Evolutionary conservation across 2,113 vertebrate genomes (phyloP).

Genomic region (Noctilio leporinus): DNA sequence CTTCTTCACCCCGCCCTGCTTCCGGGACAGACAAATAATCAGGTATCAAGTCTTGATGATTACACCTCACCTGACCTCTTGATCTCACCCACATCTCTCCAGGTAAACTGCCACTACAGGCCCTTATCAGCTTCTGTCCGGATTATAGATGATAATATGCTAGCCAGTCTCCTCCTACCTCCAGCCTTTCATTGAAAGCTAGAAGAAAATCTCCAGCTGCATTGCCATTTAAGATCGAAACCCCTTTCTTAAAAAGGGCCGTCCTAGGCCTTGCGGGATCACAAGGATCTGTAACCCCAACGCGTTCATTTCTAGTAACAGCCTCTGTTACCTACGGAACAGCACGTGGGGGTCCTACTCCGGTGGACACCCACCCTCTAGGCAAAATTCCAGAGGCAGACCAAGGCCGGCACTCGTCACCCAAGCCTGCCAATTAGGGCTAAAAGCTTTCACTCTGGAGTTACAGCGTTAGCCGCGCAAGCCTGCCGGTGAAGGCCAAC

Average conservation of each 20-base stretch:
- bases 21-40: background rate
- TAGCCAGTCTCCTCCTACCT: background rate
- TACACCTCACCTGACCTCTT: background rate
- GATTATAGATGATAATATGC: too few species aligned
- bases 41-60: background rate
- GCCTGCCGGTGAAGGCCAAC: too few species aligned
- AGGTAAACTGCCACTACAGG: background rate
- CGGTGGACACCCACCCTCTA: too few species aligned
- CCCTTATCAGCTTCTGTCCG: background rate
- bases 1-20: background rate
- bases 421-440: too few species aligned
- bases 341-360: too few species aligned
- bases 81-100: background rate
- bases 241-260: background rate
- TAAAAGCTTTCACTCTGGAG: too few species aligned
- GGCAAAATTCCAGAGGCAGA: too few species aligned
- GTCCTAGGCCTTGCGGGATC: background rate
- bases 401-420: too few species aligned
- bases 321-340: too few species aligned
- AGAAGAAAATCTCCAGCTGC: background rate
- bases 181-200: background rate
- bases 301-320: background rate
- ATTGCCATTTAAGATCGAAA: background rate
- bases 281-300: background rate
- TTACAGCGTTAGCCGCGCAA: too few species aligned